These are phyloP conservation scores for Zoanthus sociatus DNA, from an alignment of 92 coral and sea anemone genomes.

Conservation along the genomic window DNA sequence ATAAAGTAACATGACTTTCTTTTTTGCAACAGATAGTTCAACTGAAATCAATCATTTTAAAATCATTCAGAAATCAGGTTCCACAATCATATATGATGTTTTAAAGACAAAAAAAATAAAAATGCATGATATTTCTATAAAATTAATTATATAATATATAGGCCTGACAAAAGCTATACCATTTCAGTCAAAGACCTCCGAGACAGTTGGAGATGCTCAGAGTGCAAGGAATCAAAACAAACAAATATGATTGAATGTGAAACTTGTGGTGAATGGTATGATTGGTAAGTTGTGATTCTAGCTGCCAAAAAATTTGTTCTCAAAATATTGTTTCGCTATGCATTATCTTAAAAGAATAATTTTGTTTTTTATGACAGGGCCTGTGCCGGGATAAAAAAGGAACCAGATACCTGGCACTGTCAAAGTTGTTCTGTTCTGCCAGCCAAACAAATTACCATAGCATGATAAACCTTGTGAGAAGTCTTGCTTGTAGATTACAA, in stretches of 20 bases:
- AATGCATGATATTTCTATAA: neutral
- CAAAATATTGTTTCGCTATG: neutral
- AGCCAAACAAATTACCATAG: neutral
- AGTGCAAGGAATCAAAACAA: constrained; percentile 5
- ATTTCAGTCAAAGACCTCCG: constrained; percentile 1
- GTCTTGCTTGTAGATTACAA: too few species aligned
- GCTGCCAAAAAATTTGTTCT: neutral
- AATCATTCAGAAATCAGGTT: neutral
- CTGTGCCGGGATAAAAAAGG: constrained; percentile 12
- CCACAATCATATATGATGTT: neutral
- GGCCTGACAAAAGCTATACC: neutral
- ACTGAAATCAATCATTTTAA: constrained; percentile 15
- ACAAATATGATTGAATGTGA: neutral
- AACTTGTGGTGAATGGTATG: neutral
- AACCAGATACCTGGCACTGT: neutral
- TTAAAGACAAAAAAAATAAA: neutral
- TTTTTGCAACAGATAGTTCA: neutral
- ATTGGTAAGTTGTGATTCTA: neutral
- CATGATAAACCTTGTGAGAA: neutral
- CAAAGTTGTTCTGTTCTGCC: constrained; percentile 13
- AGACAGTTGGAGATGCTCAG: constrained; percentile 18
- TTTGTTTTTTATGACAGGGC: constrained; percentile 4
- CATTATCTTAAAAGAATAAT: neutral
- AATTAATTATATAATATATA: neutral
- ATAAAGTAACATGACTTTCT: neutral